These are phyloP conservation scores for Bombylius major DNA, from an alignment of 2,888 invertebrate genomes.

Conservation along the genomic window DNA sequence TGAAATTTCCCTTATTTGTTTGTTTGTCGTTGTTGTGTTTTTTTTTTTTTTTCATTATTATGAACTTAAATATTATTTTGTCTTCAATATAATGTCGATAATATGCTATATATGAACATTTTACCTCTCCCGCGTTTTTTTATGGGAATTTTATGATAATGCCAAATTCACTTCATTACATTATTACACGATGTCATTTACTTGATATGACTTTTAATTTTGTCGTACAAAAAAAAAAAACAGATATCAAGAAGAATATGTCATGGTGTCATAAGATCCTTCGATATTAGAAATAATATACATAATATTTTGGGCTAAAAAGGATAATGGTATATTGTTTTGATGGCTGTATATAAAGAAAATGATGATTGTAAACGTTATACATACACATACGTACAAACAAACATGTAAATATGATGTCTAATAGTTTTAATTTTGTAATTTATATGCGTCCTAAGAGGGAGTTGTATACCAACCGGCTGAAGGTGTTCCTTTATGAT, in stretches of 20 bases:
- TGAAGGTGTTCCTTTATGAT: constrained; percentile 59
- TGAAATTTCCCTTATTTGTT: too few species aligned
- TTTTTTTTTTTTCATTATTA: background rate
- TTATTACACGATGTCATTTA: constrained; percentile 10
- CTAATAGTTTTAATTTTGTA: constrained; percentile 13
- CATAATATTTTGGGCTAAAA: background rate
- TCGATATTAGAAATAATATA: too few species aligned
- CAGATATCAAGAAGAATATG: background rate
- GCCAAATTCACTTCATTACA: constrained; percentile 5
- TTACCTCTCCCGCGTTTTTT: background rate
- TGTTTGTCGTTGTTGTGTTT: too few species aligned
- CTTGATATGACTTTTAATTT: constrained; percentile 11
- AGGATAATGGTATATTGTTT: background rate
- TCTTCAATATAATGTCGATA: constrained; percentile 4
- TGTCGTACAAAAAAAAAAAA: background rate
- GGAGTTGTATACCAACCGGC: constrained; percentile 70
- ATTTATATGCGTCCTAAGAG: constrained; percentile 43
- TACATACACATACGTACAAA: background rate
- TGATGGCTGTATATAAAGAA: background rate
- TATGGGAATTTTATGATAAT: constrained; percentile 15
- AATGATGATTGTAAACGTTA: background rate
- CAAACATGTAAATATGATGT: background rate
- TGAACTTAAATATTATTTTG: background rate
- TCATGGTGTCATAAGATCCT: too few species aligned
- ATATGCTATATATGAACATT: background rate